Percentiles rank a stretch among this genome's conserved stretches.
These are phyloP conservation scores for Monochamus saltuarius DNA, from an alignment of 1,140 invertebrate species.

Conservation along the genomic window DNA sequence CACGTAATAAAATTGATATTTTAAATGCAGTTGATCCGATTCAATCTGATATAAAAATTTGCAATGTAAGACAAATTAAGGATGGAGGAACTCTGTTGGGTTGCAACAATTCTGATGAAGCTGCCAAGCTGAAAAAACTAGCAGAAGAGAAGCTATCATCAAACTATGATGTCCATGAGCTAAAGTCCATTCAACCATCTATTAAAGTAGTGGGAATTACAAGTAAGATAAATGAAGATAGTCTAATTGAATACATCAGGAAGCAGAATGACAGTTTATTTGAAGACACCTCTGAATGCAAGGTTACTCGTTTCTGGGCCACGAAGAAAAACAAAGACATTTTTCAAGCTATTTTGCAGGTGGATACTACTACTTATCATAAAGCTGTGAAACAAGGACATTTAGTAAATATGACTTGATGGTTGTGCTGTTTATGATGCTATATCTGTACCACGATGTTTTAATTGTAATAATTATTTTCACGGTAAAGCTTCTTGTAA, in stretches of 20 bases:
- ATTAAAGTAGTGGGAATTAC: not conserved
- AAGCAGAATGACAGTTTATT: not conserved
- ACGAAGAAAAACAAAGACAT: slow-evolving; percentile 1
- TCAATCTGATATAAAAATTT: too few species aligned
- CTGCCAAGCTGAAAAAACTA: not conserved
- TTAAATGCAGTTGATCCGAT: too few species aligned
- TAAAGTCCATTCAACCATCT: not conserved
- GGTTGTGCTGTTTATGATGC: too few species aligned
- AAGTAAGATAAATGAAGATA: not conserved
- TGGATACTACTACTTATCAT: not conserved
- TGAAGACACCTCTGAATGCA: not conserved
- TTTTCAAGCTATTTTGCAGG: not conserved
- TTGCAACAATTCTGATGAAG: not conserved
- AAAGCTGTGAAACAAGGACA: not conserved
- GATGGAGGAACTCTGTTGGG: slow-evolving; percentile 1
- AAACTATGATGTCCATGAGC: not conserved
- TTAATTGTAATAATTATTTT: too few species aligned
- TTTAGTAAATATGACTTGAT: too few species aligned
- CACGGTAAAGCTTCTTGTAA: too few species aligned
- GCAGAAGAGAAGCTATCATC: not conserved
- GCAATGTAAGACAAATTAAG: too few species aligned
- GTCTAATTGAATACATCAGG: not conserved
- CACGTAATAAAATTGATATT: too few species aligned
- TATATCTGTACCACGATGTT: too few species aligned
- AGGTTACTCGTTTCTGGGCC: not conserved